Percentiles rank a stretch among this genome's conserved stretches.
These are phyloP conservation scores for Oophaga sylvatica DNA, from an alignment of 2,797 vertebrate species.

Conservation along the genomic window DNA sequence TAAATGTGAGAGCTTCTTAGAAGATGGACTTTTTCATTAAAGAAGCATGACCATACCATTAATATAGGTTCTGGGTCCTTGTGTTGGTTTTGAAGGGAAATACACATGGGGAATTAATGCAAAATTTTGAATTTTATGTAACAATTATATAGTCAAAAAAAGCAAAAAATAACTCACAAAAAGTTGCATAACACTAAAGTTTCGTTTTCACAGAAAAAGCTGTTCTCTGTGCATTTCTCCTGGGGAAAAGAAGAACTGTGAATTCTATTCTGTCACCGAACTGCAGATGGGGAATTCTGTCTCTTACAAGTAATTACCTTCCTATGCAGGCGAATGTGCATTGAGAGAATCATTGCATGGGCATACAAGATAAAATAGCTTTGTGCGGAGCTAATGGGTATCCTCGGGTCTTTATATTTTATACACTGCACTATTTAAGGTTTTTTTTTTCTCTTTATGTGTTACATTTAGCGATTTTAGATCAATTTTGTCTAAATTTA, in stretches of 20 bases:
- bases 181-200: conserved; percentile 7
- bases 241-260: conserved; percentile 40
- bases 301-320: conserved; percentile 53
- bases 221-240: conserved; percentile 26
- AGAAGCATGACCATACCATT: conserved; percentile 25
- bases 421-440: neutral
- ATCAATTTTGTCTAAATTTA: neutral
- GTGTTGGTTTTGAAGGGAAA: neutral
- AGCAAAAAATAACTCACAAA: neutral
- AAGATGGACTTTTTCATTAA: conserved; percentile 38
- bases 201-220: conserved; percentile 35
- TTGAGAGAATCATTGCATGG: conserved; percentile 24
- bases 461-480: neutral
- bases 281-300: conserved; percentile 47
- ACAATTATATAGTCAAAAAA: neutral
- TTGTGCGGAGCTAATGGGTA: conserved; percentile 12
- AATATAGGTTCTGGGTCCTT: neutral
- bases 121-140: too few species aligned
- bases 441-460: neutral
- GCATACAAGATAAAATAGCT: conserved; percentile 29
- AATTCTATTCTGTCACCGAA: conserved; percentile 49
- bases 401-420: neutral
- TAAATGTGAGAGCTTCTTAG: conserved; percentile 33
- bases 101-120: neutral
- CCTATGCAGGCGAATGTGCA: conserved; percentile 38